Conservation (phyloP, 1,140 invertebrate genomes). For the Drosophila gunungcola region DNA sequence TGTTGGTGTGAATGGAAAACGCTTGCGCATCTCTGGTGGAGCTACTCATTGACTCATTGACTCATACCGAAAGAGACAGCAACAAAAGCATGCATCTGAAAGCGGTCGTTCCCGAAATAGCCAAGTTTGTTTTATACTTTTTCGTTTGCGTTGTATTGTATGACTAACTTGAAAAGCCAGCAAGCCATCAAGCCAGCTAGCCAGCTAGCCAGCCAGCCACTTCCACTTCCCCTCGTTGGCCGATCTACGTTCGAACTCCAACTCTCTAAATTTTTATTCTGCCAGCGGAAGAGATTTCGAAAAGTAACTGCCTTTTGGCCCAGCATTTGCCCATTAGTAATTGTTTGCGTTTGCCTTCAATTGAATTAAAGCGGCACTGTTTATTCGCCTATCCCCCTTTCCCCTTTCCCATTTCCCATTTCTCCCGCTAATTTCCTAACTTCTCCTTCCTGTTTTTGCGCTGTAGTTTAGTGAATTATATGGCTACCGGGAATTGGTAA, state of each 20-base stretch:
- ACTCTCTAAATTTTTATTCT: slow-evolving; percentile 30
- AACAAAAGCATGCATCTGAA: slow-evolving; percentile 39
- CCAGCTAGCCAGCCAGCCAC: too few relatives aligned
- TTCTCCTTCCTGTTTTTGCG: slow-evolving; percentile 56
- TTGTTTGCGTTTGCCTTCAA: slow-evolving; percentile 51
- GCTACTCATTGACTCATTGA: slow-evolving; percentile 29
- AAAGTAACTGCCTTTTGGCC: slow-evolving; percentile 54
- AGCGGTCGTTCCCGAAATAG: slow-evolving; percentile 76
- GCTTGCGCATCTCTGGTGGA: slow-evolving; percentile 27
- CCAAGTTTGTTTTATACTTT: slow-evolving; percentile 54
- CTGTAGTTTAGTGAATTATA: slow-evolving; percentile 51
- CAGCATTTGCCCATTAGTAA: slow-evolving; percentile 35
- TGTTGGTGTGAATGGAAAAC: slow-evolving; percentile 3
- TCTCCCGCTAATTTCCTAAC: slow-evolving; percentile 18
- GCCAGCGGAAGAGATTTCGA: slow-evolving; percentile 43
- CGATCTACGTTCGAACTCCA: slow-evolving; percentile 1
- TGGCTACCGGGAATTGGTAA: slow-evolving; percentile 32
- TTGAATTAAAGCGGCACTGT: slow-evolving; percentile 43
- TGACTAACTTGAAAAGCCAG: slow-evolving; percentile 56
- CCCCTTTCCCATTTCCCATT: not conserved
- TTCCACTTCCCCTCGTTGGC: not conserved
- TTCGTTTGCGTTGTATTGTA: slow-evolving; percentile 26
- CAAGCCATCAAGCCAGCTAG: not conserved
- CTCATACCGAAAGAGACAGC: slow-evolving; percentile 17
- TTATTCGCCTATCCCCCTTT: not conserved